phyloP scores from a whole-genome alignment of 1,140 invertebrate genomes.

The Chrysoperla carnea region DNA sequence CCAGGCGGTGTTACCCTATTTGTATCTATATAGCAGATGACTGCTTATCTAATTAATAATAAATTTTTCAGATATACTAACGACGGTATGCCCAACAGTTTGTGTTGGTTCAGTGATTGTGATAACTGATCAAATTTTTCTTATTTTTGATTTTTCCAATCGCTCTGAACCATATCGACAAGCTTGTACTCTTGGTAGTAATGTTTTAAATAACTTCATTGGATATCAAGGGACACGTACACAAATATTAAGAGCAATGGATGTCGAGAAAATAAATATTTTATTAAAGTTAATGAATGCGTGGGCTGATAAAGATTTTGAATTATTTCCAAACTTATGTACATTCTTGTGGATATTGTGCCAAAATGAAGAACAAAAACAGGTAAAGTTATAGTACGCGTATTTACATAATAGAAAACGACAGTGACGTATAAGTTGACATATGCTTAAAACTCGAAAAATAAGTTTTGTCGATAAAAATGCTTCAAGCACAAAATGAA shows the following conservation, averaged over 20 bases:
- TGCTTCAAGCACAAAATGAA: no score
- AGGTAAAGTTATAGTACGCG: no score
- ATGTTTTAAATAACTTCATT: constrained; percentile 32
- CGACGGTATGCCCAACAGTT: constrained; percentile 27
- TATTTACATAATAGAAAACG: no score
- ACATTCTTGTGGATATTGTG: constrained; percentile 44
- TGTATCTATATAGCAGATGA: no score
- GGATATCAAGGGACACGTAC: constrained; percentile 16
- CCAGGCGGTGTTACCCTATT: no score
- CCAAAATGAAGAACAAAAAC: constrained; percentile 13
- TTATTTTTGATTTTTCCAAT: constrained; percentile 27
- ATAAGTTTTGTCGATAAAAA: no score
- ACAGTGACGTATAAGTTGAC: no score
- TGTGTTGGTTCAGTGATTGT: constrained; percentile 18
- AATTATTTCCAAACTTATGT: constrained; percentile 35
- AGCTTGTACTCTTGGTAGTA: constrained; percentile 24
- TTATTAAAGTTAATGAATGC: constrained; percentile 32
- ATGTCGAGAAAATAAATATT: constrained; percentile 23
- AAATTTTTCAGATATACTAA: constrained; percentile 28
- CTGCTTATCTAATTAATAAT: constrained; percentile 5
- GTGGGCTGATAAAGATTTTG: constrained; percentile 40
- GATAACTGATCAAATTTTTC: constrained; percentile 23
- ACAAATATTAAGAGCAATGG: constrained; percentile 11
- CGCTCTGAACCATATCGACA: constrained; percentile 32
- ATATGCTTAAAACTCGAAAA: no score